Conservation (phyloP, 2,888 invertebrate species). For the Tenthredo notha region DNA sequence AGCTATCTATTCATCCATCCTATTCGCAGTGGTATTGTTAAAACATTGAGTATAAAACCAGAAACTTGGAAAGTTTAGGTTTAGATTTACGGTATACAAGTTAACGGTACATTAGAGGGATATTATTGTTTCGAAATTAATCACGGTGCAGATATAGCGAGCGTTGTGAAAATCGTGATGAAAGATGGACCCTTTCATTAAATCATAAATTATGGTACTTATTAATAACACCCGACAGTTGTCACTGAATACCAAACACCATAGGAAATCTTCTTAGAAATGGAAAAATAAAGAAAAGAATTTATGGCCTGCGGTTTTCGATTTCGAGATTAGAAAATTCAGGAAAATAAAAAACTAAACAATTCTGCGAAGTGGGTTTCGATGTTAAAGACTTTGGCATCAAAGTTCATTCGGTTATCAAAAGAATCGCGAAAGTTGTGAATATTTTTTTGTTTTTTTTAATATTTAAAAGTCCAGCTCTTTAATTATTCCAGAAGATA, state of each 20-base stretch:
- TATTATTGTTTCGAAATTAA: neutral
- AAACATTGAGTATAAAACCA: neutral
- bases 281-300: neutral
- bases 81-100: neutral
- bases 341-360: no score
- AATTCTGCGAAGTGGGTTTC: neutral
- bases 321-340: neutral
- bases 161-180: neutral
- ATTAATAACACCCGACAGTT: neutral
- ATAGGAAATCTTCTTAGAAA: neutral
- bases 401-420: neutral
- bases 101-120: neutral
- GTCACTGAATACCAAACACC: neutral
- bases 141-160: neutral
- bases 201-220: neutral
- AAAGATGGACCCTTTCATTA: neutral
- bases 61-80: neutral
- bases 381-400: neutral
- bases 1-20: neutral
- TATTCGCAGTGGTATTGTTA: neutral
- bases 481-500: no score
- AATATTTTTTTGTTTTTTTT: no score
- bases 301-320: neutral
- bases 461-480: no score
- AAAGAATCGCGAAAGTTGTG: no score